Base-by-base conservation (phyloP, 2,113 vertebrate species). In the Cinclus mexicanus region DNA sequence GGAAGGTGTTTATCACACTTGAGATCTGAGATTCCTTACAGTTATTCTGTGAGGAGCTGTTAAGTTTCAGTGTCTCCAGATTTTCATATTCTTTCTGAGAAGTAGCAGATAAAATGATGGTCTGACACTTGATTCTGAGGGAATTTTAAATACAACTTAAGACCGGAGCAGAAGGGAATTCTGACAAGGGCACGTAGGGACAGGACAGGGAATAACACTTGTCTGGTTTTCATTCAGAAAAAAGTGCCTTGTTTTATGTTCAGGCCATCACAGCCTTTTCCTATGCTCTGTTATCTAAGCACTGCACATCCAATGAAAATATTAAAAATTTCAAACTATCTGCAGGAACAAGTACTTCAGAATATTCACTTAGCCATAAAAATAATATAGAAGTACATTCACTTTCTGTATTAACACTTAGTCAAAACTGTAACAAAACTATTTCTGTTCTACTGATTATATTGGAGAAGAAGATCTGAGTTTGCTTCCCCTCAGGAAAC, bases 1-100 rank as follows among this genome's bases (percentile, higher is more conserved):
- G 81, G 69, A 85, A 94, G 61, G 83, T 91, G 91, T 94, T 94
- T 79, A 71, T 94, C 91, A 83, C 91, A 82, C 84, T 35, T 79
- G 70, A 57, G 67, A 85, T 93, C 46, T 70, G 63, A 93, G 83
- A 65, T 59, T 83, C 69, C 83, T 92, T 81, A 59, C 39, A 85
- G 65, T 20, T 69, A 59, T 6, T 68, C 69, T 91, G 70, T 22
- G 53, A 94, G 71, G 57, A 94, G 39, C 37, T 94, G 86, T 42
- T 82, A 91, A 71, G 7, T 78, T 91, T 69, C 65, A 79, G 67
- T 15, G 46, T 25, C 69, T 92, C 61, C 49, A 64, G 31, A 91
- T 79, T 87, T 87, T 74, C 70, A 42, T 81, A 60, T 42, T 80
- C 50, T 33, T 92, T 50, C 46, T 69, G 59, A 72, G 49, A 56